Base-by-base conservation (phyloP, 2,113 vertebrate genomes). In the Zosterops japonicus region DNA sequence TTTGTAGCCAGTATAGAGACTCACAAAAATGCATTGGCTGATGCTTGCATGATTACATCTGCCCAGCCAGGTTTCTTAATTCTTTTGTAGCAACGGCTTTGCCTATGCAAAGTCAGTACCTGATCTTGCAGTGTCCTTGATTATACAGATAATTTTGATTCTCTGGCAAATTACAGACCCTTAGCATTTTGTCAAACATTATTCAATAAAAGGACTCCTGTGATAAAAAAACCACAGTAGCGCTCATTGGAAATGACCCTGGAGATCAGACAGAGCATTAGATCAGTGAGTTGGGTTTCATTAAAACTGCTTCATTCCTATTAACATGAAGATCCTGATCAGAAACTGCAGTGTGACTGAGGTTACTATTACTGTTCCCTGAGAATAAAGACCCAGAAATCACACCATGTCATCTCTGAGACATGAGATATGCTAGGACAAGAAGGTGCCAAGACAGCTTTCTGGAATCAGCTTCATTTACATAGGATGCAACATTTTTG, bases 51-150 rank as follows among this genome's bases (percentile, higher is more conserved):
- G 63, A 91, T 94, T 85, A 17, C 31, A 74, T 94, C 76, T 93
- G 52, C 75, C 25, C 65, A 78, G 36, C 80, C 71, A 94, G 55
- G 25, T 50, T 81, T 75, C 61, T 94, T 56, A 70, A 52, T 75
- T 78, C 76, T 84, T 90, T 56, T 81, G 44, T 75, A 87, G 80
- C 0, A 1, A 83, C 0, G 0, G 28, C n/a, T 84, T 56, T 86
- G n/a, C 41, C 83, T 78, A n/a, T 64, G 60, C 44, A 68, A 93
- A 86, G 68, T 49, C 80, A 78, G 5, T 78, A 64, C 60, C 83
- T 95, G 72, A 90, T 96, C 77, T 89, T 82, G n/a, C n/a, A 76
- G 9, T 84, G 68, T 77, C 79, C 29, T 88, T 90, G 68, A 90
- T 86, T 74, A 47, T 57, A 56, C 42, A 79, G 53, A 85, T 90